Percentiles rank a stretch among this genome's conserved stretches.
These are phyloP conservation scores for Etheostoma spectabile DNA, from an alignment of 2,113 vertebrate species.

Conservation along the genomic window DNA sequence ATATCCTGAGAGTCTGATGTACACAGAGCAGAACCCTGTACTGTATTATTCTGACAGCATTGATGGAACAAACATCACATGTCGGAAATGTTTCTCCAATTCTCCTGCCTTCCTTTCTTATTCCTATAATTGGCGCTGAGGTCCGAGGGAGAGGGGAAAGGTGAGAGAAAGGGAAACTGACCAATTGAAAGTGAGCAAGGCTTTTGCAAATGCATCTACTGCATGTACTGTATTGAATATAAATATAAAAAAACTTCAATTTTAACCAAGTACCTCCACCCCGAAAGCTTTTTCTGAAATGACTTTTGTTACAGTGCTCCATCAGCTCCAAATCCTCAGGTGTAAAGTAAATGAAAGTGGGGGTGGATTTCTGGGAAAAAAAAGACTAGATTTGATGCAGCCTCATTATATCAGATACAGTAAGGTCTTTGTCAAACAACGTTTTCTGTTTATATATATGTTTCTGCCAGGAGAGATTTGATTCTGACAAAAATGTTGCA, in stretches of 20 bases:
- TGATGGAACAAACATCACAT: constrained; percentile 11
- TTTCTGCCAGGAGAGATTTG: constrained; percentile 15
- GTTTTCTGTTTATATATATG: constrained; percentile 29
- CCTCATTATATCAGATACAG: constrained; percentile 32
- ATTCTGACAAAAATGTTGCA: constrained; percentile 40
- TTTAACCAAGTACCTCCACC: constrained; percentile 11
- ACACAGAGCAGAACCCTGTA: background rate
- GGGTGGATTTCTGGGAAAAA: background rate
- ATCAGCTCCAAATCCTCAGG: constrained; percentile 25
- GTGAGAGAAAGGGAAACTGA: background rate
- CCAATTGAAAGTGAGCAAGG: constrained; percentile 7
- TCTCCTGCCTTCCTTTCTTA: constrained; percentile 9
- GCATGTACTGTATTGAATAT: background rate
- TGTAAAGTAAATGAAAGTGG: constrained; percentile 33
- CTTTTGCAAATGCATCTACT: constrained; percentile 19
- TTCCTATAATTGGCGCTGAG: constrained; percentile 36
- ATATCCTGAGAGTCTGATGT: background rate
- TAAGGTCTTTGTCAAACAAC: constrained; percentile 29
- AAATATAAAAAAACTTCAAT: constrained; percentile 11
- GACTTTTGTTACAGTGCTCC: constrained; percentile 25
- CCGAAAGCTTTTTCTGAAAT: constrained; percentile 19
- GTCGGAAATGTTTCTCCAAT: background rate
- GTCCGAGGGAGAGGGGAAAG: constrained; percentile 11
- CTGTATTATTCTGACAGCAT: constrained; percentile 12
- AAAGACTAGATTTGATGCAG: constrained; percentile 35